phyloP scores from a whole-genome alignment of 30 jellyfish, hydroid and myxozoan genomes.

The Aurelia sp. region DNA sequence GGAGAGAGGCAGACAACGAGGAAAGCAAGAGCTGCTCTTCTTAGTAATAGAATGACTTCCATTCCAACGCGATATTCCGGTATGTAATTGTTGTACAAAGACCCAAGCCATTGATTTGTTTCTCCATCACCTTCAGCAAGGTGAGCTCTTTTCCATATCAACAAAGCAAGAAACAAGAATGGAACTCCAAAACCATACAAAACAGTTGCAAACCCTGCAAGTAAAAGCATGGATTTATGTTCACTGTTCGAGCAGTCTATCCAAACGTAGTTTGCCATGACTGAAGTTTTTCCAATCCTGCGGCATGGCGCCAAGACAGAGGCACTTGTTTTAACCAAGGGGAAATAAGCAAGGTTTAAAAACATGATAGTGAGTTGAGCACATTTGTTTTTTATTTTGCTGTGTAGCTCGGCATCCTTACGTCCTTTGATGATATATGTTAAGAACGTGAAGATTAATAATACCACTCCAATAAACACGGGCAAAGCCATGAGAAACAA shows the following conservation, averaged over 20 bases:
- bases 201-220: slow-evolving; percentile 13
- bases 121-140: slow-evolving; percentile 24
- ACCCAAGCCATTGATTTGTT: slow-evolving; percentile 59
- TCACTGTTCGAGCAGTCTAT: slow-evolving; percentile 44
- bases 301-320: slow-evolving; percentile 56
- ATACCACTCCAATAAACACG: background rate
- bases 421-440: background rate
- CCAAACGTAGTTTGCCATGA: slow-evolving; percentile 44
- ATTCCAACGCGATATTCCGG: slow-evolving; percentile 38
- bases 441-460: background rate
- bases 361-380: slow-evolving; percentile 38
- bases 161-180: slow-evolving; percentile 23
- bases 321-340: slow-evolving; percentile 49
- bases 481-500: slow-evolving; percentile 52
- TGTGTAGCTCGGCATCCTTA: slow-evolving; percentile 1
- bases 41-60: slow-evolving; percentile 53
- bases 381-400: slow-evolving; percentile 12
- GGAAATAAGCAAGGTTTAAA: slow-evolving; percentile 64
- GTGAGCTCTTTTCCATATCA: slow-evolving; percentile 30
- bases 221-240: background rate
- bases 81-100: slow-evolving; percentile 45
- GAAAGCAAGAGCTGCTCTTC: slow-evolving; percentile 56
- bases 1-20: slow-evolving; percentile 30
- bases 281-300: background rate
- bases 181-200: slow-evolving; percentile 69